Conservation (phyloP, 2,113 vertebrate species). For the Girardinichthys multiradiatus region DNA sequence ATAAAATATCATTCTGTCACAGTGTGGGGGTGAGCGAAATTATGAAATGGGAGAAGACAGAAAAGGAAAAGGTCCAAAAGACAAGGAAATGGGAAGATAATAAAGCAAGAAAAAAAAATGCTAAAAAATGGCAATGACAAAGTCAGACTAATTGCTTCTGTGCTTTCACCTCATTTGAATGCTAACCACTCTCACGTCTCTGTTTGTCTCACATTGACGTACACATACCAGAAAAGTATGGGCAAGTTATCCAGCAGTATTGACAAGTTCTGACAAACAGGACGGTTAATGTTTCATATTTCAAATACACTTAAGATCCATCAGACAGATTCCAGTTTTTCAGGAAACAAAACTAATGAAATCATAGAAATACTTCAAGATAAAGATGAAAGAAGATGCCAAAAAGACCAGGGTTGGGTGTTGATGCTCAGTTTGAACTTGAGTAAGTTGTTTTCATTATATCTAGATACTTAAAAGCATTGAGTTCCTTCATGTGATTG, state of each 20-base stretch:
- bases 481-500: too few species aligned
- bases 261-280: slow-evolving; percentile 20
- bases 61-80: background rate
- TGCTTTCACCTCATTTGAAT: slow-evolving; percentile 49
- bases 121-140: background rate
- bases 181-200: slow-evolving; percentile 32
- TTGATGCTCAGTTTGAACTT: background rate
- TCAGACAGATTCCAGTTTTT: background rate
- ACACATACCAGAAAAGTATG: slow-evolving; percentile 30
- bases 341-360: background rate
- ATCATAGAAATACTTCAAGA: background rate
- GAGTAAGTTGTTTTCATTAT: too few species aligned
- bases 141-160: slow-evolving; percentile 50
- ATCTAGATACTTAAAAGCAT: too few species aligned
- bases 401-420: background rate
- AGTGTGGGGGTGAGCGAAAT: slow-evolving; percentile 3
- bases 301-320: slow-evolving; percentile 10
- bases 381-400: background rate
- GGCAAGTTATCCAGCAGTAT: slow-evolving; percentile 20
- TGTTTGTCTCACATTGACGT: slow-evolving; percentile 4
- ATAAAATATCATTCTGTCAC: slow-evolving; percentile 16
- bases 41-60: slow-evolving; percentile 2
- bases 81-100: slow-evolving; percentile 17
- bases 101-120: slow-evolving; percentile 12
- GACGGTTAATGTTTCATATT: slow-evolving; percentile 19